Base-by-base conservation (phyloP, 2,888 invertebrate genomes). In the Agrochola macilenta region DNA sequence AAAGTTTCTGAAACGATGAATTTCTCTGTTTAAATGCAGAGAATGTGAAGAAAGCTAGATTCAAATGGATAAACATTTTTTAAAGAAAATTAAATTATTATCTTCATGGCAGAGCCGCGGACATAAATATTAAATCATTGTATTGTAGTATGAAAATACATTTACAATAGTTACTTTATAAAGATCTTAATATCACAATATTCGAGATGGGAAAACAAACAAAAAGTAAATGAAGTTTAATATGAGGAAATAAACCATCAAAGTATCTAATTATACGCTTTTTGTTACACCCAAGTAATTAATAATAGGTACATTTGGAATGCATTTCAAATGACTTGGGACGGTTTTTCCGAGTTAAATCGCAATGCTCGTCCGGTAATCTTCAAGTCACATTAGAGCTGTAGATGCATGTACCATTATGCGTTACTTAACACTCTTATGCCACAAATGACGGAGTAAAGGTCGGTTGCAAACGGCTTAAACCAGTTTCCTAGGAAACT, bases 341-440 rank as follows among this genome's bases (percentile, higher is more conserved):
- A 69, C 30, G 82, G 64, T 64, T 84, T 86, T 79, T 75, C 58
- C 23, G 30, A 60, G 30, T 46, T 49, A 78, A 77, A 72, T 68
- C 66, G 60, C 69, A 63, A 23, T 66, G 39, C 3, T 61, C 61
- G 49, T 74, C 69, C 82, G 74, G 69, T 57, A 86, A 86, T 85
- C 74, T 86, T 73, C n/a, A 39, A 54, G 39, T 61, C 79, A 57
- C 83, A 63, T 74, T 74, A 72, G n/a, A 23, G 30, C 23, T n/a
- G 60, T 52, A 57, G 20, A 61, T 12, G 54, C 46, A 65, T 30
- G 71, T 49, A 75, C 74, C 73, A 74, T 75, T 68, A 78, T 39
- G 69, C 2, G 63, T 86, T 88, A 82, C 76, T 72, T 82, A 88
- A 83, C 66, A 17, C n/a, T 75, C 70, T 78, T 84, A 86, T 82